Base-by-base conservation (phyloP, 2,797 vertebrate genomes). In the Helicolenus hilgendorfi region DNA sequence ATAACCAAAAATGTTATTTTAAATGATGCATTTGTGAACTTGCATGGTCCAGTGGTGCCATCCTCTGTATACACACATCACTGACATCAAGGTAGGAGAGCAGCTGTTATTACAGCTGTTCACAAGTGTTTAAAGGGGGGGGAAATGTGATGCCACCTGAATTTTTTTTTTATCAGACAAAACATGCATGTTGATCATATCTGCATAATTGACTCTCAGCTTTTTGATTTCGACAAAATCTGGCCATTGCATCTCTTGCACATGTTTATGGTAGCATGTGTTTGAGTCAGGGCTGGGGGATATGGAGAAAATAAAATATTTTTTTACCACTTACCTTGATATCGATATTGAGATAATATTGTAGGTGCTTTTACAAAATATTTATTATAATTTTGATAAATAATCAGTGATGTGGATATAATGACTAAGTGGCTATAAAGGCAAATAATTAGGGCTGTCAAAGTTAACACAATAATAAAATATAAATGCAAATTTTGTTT, bases 81-180 rank as follows among this genome's bases (percentile, higher is more conserved):
- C 4, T 29, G 81, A 82, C 64, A 89, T 63, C 72, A 65, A 65
- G 64, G 24, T 27, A 72, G 64, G 41, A 10, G 59, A 83, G 64
- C 69, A 70, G 76, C 33, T 72, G n/a, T 36, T 20, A 22, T 45
- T 62, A 6, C 36, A 63, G 18, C 36, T 9, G 29, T 36, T 36
- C 29, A 41, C 20, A 11, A 20, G 4, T 20, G 13, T 58, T 55
- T 5, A 27, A 27, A 80, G 24, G 10, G 2, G 22, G 22, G 13
- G 5, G 10, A 18, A n/a, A 35, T 45, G 15, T 5, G n/a, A 35
- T 29, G 26, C 18, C 11, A 41, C 4, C 5, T 58, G 10, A 2
- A 1, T 33, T 55, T 83, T 64, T 55, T 41, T 41, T 41, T 41
- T 41, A 38, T 41, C 33, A 18, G 20, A 11, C 6, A 29, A 69